Evolutionary conservation across 2,888 invertebrate genomes (phyloP), one percentile per base, ranked within the genome.

Genomic region (Selenia dentaria): DNA sequence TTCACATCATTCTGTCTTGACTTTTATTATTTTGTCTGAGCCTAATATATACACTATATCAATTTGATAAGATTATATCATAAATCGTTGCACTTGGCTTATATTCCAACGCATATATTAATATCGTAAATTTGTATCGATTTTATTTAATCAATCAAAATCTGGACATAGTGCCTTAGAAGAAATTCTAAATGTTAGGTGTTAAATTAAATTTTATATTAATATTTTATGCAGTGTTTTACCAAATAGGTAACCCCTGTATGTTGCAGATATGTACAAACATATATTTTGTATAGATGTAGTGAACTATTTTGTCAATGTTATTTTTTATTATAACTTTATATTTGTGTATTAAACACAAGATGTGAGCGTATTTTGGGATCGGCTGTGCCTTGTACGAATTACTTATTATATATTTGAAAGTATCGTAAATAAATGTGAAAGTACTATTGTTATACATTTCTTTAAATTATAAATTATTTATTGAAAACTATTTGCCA

Each of bases 191-290:
- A n/a, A n/a, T n/a, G n/a, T n/a, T n/a, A n/a, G n/a, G n/a, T n/a
- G n/a, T n/a, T n/a, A n/a, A n/a, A n/a, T n/a, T n/a, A n/a, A n/a
- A n/a, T 6, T 22, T 22, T 22, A 8, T 22, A 22, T 22, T 22
- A 6, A 8, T 10, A 24, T 36, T 9, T 43, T 43, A 32, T 6
- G 24, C 44, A 33, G 32, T 44, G 48, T 55, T 48, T 48, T 51
- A 57, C 55, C 51, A 43, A 53, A 59, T 62, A 67, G 72, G 16
- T 16, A 16, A 16, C 76, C 75, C 67, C 74, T 73, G 60, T 74
- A 67, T 67, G 66, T 65, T 64, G 2, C 8, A 59, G 55, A 51
- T 43, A 34, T 59, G 8, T 22, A 22, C 4, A 16, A 3, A n/a
- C 3, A 16, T 57, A 62, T 59, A 63, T 70, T 62, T 67, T 58